These are phyloP conservation scores for Cephus runcator DNA, from an alignment of 2,888 invertebrate genomes.

Conservation along the genomic window DNA sequence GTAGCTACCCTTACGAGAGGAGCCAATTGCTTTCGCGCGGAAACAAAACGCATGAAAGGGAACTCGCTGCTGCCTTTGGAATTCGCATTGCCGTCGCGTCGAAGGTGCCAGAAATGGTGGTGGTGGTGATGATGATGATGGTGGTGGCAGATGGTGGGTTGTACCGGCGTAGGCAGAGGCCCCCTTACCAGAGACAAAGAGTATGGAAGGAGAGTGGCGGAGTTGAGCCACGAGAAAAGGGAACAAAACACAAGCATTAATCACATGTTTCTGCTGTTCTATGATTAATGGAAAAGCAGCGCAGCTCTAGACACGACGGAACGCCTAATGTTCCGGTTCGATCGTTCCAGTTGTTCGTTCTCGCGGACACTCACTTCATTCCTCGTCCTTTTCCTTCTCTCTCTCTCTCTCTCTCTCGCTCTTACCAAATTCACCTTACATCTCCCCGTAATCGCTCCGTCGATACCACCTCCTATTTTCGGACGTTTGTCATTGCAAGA, in stretches of 20 bases:
- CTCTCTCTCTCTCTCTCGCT: slow-evolving; percentile 2
- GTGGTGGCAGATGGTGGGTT: background rate
- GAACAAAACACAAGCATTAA: slow-evolving; percentile 43
- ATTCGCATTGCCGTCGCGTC: background rate
- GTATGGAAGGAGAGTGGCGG: slow-evolving; percentile 17
- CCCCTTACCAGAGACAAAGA: background rate
- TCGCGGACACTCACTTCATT: slow-evolving; percentile 19
- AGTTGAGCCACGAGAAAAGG: slow-evolving; percentile 8
- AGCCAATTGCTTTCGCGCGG: background rate
- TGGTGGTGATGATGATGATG: background rate
- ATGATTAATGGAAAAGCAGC: slow-evolving; percentile 47
- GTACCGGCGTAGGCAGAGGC: background rate
- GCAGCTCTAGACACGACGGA: slow-evolving; percentile 1
- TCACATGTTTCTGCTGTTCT: slow-evolving; percentile 45
- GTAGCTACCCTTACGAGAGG: background rate
- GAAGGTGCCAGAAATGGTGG: background rate
- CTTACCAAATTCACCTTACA: background rate
- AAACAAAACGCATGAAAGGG: slow-evolving; percentile 7
- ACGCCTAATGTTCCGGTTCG: slow-evolving; percentile 43
- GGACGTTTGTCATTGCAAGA: background rate
- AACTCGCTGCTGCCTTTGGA: slow-evolving; percentile 7
- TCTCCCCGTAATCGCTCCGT: background rate
- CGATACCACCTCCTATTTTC: background rate
- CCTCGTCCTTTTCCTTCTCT: slow-evolving; percentile 7
- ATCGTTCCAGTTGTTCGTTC: slow-evolving; percentile 40